phyloP scores from a whole-genome alignment of 2,888 invertebrate genomes.

The Slavum lentiscoides region DNA sequence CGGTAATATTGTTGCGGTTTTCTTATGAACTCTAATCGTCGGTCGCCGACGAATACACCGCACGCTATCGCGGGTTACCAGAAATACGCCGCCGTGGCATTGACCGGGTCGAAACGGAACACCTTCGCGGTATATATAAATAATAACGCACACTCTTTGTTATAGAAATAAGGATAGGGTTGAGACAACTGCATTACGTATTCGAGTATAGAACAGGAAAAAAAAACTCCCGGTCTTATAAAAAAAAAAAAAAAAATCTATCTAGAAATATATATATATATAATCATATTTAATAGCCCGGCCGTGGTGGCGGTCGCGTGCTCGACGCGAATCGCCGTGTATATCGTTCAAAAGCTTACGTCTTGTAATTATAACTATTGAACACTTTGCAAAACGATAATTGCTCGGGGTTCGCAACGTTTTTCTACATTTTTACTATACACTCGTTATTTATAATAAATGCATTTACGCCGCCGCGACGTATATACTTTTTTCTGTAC shows the following conservation, averaged over 20 bases:
- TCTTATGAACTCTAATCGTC: no score
- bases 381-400: not conserved
- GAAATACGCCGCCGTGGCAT: not conserved
- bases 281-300: conserved; percentile 18
- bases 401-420: not conserved
- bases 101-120: conserved; percentile 1
- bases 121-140: not conserved
- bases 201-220: not conserved
- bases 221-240: not conserved
- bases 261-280: no score
- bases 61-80: not conserved
- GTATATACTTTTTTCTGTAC: not conserved
- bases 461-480: no score
- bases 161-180: not conserved
- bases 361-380: conserved; percentile 15
- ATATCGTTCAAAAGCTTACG: no score
- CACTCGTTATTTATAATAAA: no score
- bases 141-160: not conserved
- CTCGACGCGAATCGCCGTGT: not conserved
- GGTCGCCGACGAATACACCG: no score
- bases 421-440: no score
- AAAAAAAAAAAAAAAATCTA: no score
- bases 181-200: not conserved
- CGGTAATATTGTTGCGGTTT: no score
- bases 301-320: not conserved